Conservation (phyloP, 2,113 vertebrate genomes). For the Grantiella picta region DNA sequence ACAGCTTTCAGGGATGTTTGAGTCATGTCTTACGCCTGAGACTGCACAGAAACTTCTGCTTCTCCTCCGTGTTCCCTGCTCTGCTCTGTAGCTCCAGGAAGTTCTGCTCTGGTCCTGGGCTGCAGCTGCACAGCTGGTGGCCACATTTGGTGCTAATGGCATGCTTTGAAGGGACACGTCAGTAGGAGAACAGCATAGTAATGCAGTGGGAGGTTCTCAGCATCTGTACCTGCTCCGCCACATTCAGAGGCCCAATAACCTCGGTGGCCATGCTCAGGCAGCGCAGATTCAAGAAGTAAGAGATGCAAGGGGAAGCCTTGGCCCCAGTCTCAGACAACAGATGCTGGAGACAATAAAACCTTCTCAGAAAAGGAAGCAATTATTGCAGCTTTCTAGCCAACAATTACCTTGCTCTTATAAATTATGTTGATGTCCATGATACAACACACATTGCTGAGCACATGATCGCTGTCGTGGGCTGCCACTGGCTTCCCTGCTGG, state of each 20-base stretch:
- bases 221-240: constrained; percentile 27
- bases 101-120: background rate
- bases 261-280: background rate
- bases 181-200: background rate
- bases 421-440: constrained; percentile 29
- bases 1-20: background rate
- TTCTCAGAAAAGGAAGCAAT: constrained; percentile 28
- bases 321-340: constrained; percentile 30
- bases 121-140: constrained; percentile 57
- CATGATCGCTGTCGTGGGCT: background rate
- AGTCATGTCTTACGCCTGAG: background rate
- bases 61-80: background rate
- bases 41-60: background rate
- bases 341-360: constrained; percentile 56
- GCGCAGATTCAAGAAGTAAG: background rate
- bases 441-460: constrained; percentile 25
- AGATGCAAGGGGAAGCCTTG: constrained; percentile 30
- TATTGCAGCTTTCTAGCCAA: constrained; percentile 52
- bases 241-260: background rate
- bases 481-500: background rate
- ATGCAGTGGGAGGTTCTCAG: background rate
- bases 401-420: constrained; percentile 51
- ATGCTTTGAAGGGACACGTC: constrained; percentile 30
- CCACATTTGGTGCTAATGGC: constrained; percentile 47
- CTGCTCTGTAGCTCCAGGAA: background rate